Evolutionary conservation across 1,140 invertebrate genomes (phyloP), one percentile per base, ranked within the genome.

Genomic region (Eupristina koningsbergeri): DNA sequence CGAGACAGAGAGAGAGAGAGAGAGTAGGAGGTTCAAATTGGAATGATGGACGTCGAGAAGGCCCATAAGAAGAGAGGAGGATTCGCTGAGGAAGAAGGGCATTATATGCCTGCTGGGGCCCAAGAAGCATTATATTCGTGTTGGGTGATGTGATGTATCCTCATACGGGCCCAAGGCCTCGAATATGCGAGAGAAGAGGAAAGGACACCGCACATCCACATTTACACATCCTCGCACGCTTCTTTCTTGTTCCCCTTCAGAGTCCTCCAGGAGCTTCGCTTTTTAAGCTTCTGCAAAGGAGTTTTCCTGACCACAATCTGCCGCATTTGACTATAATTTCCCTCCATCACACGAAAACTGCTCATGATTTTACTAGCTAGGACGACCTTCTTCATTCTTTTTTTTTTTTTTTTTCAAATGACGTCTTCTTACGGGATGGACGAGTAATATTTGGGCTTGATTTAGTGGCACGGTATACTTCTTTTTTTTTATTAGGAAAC

Each of bases 41-140:
- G 77, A 67, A 79, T 50, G 73, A 75, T 29, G 73, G 73, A 50
- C 73, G 45, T 75, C n/a, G 45, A 50, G 45, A 53, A 76, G 47
- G 19, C 0, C n/a, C 41, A 8, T 34, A 75, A 74, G 41, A 29
- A 58, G 45, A 29, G 29, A 71, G 29, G 78, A 80, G 31, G 31
- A 64, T 45, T 63, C 39, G 77, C 39, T 29, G 61, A 22, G 45
- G 29, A 39, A 53, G 63, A 71, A 34, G 61, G 29, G 45, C 45
- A 53, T 80, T 71, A 69, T 80, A 29, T 71, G 17, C 29, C 41
- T 19, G 75, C 13, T 3, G 36, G 34, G 53, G 58, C 58, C 75
- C 58, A 22, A 26, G 31, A 50, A 76, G 41, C 71, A 47, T 29
- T 74, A 58, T 58, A 36, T 47, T 3, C 50, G n/a, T n/a, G n/a